These are phyloP conservation scores for Rapana venosa DNA, from an alignment of 2,888 invertebrate genomes.

Conservation along the genomic window DNA sequence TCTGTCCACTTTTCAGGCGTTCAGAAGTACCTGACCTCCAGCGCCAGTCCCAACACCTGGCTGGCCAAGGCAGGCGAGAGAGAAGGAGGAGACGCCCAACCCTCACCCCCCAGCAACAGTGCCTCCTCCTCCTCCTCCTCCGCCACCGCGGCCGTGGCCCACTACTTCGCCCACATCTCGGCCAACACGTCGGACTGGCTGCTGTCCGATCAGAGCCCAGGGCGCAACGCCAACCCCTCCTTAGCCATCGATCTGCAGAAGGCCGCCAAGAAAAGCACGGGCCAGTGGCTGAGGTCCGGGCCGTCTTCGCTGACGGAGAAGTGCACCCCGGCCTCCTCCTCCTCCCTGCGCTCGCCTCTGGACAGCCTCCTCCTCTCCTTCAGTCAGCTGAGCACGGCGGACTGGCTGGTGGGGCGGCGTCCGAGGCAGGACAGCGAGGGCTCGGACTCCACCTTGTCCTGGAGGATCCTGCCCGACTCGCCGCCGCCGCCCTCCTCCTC, in stretches of 20 bases:
- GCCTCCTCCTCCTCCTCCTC: background rate
- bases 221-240: background rate
- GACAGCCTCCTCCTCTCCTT: slow-evolving; percentile 29
- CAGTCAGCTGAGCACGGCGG: slow-evolving; percentile 37
- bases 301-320: background rate
- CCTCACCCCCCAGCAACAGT: background rate
- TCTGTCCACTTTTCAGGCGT: slow-evolving; percentile 20
- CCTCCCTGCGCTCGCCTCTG: background rate
- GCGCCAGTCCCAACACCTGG: background rate
- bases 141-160: no score
- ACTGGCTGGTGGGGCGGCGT: slow-evolving; percentile 42
- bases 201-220: background rate
- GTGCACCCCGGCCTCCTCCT: background rate
- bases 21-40: slow-evolving; percentile 6
- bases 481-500: background rate
- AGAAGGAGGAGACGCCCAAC: background rate
- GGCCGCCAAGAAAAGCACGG: background rate
- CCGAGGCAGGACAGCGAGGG: slow-evolving; percentile 14
- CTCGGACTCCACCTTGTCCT: background rate
- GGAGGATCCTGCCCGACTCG: background rate
- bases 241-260: slow-evolving; percentile 31
- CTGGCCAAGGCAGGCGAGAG: background rate
- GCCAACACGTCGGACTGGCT: slow-evolving; percentile 42
- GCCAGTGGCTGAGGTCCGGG: slow-evolving; percentile 36
- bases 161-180: slow-evolving; percentile 38